Evolutionary conservation across 2,797 vertebrate species (phyloP).

Genomic region (Onychomys arenicola): DNA sequence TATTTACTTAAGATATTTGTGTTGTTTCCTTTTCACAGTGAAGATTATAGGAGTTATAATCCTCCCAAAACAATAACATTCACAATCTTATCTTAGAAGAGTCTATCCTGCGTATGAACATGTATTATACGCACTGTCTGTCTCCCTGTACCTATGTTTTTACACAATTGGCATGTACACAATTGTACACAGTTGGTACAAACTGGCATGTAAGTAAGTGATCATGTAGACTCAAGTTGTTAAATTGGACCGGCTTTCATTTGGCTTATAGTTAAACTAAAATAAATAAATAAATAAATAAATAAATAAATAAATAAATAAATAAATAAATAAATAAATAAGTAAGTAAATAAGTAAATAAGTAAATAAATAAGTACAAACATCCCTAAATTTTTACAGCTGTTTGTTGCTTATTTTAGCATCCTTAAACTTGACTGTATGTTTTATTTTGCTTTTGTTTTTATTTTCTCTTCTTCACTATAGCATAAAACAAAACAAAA

Average conservation of each 20-base stretch:
- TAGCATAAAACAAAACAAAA: background rate
- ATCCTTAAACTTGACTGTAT: background rate
- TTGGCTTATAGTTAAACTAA: background rate
- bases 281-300: too few species aligned
- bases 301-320: too few species aligned
- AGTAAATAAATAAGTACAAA: background rate
- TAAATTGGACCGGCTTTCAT: background rate
- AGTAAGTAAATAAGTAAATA: too few species aligned
- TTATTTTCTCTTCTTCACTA: background rate
- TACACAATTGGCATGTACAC: background rate
- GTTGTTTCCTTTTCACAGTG: background rate
- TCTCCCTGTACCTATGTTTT: background rate
- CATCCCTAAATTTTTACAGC: background rate
- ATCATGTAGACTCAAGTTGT: background rate
- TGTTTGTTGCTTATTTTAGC: background rate
- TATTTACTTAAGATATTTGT: background rate
- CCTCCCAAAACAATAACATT: background rate
- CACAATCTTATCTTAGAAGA: background rate
- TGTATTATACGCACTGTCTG: background rate
- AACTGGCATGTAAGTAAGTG: background rate
- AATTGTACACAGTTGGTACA: too few species aligned
- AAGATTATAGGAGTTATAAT: background rate
- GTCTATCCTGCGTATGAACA: background rate
- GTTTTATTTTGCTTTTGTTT: background rate
- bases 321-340: too few species aligned